Percentiles rank a stretch among this genome's conserved stretches.
phyloP scores from a whole-genome alignment of 2,888 invertebrate genomes.

The Sabellastarte sp. region DNA sequence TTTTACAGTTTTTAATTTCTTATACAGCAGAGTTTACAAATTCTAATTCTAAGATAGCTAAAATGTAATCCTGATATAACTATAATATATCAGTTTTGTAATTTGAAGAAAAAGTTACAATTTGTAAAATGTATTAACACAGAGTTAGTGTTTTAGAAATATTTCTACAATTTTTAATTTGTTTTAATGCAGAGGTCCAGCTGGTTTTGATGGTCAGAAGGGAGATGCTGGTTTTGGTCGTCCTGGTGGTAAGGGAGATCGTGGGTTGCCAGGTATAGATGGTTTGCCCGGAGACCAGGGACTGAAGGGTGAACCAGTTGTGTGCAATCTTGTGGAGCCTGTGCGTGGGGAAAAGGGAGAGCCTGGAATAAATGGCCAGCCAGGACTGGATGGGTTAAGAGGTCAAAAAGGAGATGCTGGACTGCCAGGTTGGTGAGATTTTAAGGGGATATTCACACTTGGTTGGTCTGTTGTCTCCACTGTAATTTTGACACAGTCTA shows the following conservation, averaged over 20 bases:
- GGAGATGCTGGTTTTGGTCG: slow-evolving; percentile 9
- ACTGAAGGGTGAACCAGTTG: neutral
- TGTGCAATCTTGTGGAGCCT: neutral
- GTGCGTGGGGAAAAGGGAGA: slow-evolving; percentile 1
- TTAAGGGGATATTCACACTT: no score
- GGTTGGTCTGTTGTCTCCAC: no score
- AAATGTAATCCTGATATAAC: no score
- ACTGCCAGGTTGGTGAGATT: neutral
- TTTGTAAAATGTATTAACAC: no score
- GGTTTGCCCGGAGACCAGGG: slow-evolving; percentile 3
- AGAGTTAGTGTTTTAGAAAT: no score
- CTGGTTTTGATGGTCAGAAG: slow-evolving; percentile 12
- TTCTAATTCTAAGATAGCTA: no score
- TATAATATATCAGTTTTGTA: no score
- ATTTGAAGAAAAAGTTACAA: no score
- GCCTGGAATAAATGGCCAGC: neutral
- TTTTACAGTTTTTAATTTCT: no score
- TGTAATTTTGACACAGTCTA: no score
- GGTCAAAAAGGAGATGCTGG: neutral
- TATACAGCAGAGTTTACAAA: no score
- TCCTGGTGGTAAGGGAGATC: slow-evolving; percentile 5
- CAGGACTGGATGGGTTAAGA: neutral
- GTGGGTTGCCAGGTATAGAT: slow-evolving; percentile 1
- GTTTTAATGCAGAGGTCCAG: slow-evolving; percentile 5
- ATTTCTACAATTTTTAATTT: no score